Conservation (phyloP, 1,140 invertebrate genomes). For the Atta cephalotes region DNA sequence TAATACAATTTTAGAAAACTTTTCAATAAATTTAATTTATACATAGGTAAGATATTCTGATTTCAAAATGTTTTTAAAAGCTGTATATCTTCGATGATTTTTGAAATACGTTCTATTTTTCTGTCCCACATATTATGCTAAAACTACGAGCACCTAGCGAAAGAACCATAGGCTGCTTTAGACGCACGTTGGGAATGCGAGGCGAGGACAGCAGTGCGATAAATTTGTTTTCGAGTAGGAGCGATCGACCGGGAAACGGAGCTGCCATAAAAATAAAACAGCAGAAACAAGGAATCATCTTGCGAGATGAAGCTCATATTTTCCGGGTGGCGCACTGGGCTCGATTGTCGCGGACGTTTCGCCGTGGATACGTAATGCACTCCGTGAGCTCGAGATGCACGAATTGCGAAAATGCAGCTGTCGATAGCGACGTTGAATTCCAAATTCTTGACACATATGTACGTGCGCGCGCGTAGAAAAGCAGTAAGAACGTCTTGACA, state of each 20-base stretch:
- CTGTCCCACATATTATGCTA: neutral
- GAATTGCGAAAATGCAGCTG: slow-evolving; percentile 50
- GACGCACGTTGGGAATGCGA: slow-evolving; percentile 61
- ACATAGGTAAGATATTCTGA: neutral
- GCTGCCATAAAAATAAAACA: slow-evolving; percentile 44
- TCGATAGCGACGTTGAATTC: slow-evolving; percentile 58
- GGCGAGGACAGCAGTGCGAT: slow-evolving; percentile 32
- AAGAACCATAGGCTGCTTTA: slow-evolving; percentile 53
- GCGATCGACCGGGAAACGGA: slow-evolving; percentile 25
- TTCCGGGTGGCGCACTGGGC: neutral
- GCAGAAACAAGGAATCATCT: slow-evolving; percentile 44
- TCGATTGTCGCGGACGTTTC: slow-evolving; percentile 46
- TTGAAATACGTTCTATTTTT: slow-evolving; percentile 22
- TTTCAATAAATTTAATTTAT: neutral
- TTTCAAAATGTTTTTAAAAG: slow-evolving; percentile 19
- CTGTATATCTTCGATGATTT: neutral
- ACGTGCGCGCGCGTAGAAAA: neutral
- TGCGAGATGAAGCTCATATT: slow-evolving; percentile 55
- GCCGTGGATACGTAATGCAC: slow-evolving; percentile 51
- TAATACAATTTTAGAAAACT: neutral
- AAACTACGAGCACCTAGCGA: slow-evolving; percentile 40
- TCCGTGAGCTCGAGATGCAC: slow-evolving; percentile 60
- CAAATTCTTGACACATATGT: slow-evolving; percentile 35
- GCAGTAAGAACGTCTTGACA: slow-evolving; percentile 46
- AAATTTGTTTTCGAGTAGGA: slow-evolving; percentile 65